Base-by-base conservation (phyloP, 2,113 vertebrate genomes). In the Gobius niger region DNA sequence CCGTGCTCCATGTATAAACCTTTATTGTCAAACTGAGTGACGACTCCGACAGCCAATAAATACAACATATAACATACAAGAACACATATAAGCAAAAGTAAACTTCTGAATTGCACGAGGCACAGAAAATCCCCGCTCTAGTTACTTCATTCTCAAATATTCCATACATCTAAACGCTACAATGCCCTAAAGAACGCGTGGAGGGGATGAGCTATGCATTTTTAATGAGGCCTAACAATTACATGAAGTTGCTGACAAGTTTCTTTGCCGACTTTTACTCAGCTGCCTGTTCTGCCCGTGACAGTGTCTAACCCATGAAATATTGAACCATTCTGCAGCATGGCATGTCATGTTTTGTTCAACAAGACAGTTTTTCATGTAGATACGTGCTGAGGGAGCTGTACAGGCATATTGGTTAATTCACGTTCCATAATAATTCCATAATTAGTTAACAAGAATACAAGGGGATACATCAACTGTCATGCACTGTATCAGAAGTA, bases 261-360 rank as follows among this genome's bases (percentile, higher is more conserved):
- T 75, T 67, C 68, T 60, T 1, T 3, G 49, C 40, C 68, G 59
- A 41, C 68, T 72, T 44, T 73, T 53, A 65, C 64, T 13, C 75
- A 78, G 75, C 47, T 57, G 42, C 34, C 42, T 65, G 66, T 72
- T 72, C 16, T 63, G 72, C 46, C 77, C 51, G 68, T 40, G 70
- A 86, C 65, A 79, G 59, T 19, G 10, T 52, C 47, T 57, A n/a
- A n/a, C n/a, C 63, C 57, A 82, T 88, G 40, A 87, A 88, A 83
- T 80, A 87, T 80, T 85, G 51, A 87, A 65, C 12, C 7, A 44
- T 46, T 82, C 78, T 53, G 78, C 80, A 77, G 80, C 74, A 73
- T 49, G 61, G 51, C 52, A 68, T 75, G 67, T 72, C 67, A 82
- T 54, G 77, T 76, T 83, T 83, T 54, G 78, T 77, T 84, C 73